Evolutionary conservation across 2,797 vertebrate species (phyloP).

Genomic region (Avahi laniger): DNA sequence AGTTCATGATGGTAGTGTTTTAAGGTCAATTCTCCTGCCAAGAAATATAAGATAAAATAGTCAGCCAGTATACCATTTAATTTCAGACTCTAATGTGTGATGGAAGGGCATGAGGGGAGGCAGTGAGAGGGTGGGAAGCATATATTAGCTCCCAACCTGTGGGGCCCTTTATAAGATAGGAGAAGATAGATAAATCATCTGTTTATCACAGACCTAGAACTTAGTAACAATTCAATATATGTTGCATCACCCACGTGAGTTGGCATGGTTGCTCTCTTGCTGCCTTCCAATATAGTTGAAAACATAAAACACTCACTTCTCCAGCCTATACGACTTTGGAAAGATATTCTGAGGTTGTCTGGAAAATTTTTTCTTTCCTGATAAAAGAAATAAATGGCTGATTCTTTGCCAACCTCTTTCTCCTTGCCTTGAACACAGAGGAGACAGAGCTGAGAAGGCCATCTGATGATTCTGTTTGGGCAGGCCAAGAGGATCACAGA

Average conservation of each 20-base stretch:
- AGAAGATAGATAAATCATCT: background rate
- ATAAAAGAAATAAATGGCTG: background rate
- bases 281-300: background rate
- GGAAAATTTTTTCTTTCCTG: background rate
- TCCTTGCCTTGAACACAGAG: background rate
- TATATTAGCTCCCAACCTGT: accelerated
- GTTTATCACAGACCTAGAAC: background rate
- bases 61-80: background rate
- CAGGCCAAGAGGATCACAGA: background rate
- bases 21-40: background rate
- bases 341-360: background rate
- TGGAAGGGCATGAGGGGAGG: accelerated
- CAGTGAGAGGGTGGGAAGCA: background rate
- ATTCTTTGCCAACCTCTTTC: background rate
- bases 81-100: background rate
- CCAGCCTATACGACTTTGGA: background rate
- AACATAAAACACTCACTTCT: background rate
- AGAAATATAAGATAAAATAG: background rate
- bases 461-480: background rate
- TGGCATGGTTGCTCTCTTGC: background rate
- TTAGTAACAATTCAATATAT: background rate
- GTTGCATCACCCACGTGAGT: background rate
- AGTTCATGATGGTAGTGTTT: background rate
- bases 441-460: background rate
- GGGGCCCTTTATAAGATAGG: background rate